Base-by-base conservation (phyloP, 2,888 invertebrate species). In the Beris morrisii region DNA sequence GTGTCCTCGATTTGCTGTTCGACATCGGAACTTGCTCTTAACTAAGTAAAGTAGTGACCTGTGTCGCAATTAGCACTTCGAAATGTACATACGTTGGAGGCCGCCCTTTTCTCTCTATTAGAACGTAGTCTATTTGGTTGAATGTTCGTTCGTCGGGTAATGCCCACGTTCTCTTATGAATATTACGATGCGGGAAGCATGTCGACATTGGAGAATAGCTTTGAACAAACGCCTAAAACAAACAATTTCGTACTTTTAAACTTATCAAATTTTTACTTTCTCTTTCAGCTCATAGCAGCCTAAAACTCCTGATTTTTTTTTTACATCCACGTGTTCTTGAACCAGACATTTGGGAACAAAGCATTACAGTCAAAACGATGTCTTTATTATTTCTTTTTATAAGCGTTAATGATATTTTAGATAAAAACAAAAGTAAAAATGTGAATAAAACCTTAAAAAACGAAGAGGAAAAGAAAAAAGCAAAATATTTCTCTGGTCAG, bases 311-410 rank as follows among this genome's bases (percentile, higher is more conserved):
- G 50, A 61, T 38, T 15, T 50, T 7, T 32, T 59, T 48, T 61
- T 13, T 50, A 61, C 28, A 15, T 52, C 61, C 50, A 50, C 50
- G 12, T 61, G 50, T 61, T 50, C 43, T 52, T 44, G 28, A 5
- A 5, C n/a, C 9, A 50, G 50, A 61, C 50, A 38, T 22, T 50
- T 61, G 50, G 50, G 50, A 32, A 38, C 9, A 38, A 9, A 61
- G 61, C 61, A 61, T 61, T 61, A 61, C 61, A 61, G 61, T 61
- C 61, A 61, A 61, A 61, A 61, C 38, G 58, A 61, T 61, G 61
- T 61, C 61, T 61, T 61, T 61, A 61, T 61, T 52, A 61, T 50
- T 61, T 61, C 38, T 50, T 59, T 59, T 59, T 59, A 59, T 59
- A 59, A 59, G 58, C 46, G 58, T 59, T 61, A 61, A 61, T 38